Conservation (phyloP, 1,140 invertebrate genomes). For the Drosophila watanabei region DNA sequence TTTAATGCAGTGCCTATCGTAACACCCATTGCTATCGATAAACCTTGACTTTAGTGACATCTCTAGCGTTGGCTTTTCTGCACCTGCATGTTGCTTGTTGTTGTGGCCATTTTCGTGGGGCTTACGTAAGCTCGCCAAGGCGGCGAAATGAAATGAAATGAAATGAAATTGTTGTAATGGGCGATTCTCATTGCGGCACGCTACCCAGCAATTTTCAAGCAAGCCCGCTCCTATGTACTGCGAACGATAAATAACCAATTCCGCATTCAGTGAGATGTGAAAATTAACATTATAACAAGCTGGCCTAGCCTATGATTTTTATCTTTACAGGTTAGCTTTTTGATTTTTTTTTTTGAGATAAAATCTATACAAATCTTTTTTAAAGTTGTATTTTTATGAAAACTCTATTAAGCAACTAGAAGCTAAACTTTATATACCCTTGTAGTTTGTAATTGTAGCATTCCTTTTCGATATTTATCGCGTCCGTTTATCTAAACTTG, state of each 20-base stretch:
- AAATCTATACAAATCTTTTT: neutral
- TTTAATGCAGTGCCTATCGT: no score
- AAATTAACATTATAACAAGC: constrained; percentile 2
- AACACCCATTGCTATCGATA: neutral
- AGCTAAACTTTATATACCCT: no score
- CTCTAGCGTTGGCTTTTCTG: constrained; percentile 26
- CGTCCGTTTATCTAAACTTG: no score
- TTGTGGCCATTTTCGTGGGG: constrained; percentile 43
- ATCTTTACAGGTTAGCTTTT: neutral
- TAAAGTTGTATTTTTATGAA: no score
- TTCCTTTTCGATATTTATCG: no score
- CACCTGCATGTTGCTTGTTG: constrained; percentile 47
- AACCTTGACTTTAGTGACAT: constrained; percentile 20
- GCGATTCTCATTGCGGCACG: constrained; percentile 80
- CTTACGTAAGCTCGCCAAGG: constrained; percentile 77
- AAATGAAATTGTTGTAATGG: constrained; percentile 83
- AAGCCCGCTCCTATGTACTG: neutral
- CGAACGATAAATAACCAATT: constrained; percentile 10
- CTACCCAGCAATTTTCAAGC: constrained; percentile 32
- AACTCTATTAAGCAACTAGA: no score
- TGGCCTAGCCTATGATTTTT: neutral
- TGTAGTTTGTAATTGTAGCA: no score
- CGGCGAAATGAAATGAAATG: constrained; percentile 78
- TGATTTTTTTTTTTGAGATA: neutral
- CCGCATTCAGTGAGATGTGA: constrained; percentile 4